Conservation (phyloP, 2,888 invertebrate species). For the Drosophila prolongata region DNA sequence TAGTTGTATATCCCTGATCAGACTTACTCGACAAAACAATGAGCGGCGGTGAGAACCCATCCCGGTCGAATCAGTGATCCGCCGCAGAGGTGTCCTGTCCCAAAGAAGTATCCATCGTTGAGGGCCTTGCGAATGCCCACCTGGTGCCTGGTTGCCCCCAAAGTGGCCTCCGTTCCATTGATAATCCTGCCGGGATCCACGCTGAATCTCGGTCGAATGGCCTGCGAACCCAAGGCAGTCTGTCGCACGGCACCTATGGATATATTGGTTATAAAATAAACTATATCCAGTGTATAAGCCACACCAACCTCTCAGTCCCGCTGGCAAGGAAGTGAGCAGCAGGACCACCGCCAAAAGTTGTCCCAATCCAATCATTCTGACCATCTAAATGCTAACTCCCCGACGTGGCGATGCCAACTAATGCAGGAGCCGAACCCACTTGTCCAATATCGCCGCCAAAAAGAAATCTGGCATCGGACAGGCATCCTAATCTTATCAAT, state of each 20-base stretch:
- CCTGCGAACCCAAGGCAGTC: slow-evolving; percentile 1
- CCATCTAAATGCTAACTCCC: slow-evolving; percentile 9
- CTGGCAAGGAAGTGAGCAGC: slow-evolving; percentile 3
- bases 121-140: slow-evolving; percentile 73
- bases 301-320: not conserved
- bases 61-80: slow-evolving; percentile 74
- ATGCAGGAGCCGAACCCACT: slow-evolving; percentile 30
- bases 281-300: too few species aligned
- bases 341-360: slow-evolving; percentile 12
- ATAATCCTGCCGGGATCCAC: slow-evolving; percentile 72
- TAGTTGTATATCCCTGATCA: not conserved
- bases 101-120: slow-evolving; percentile 74
- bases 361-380: slow-evolving; percentile 11
- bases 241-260: slow-evolving; percentile 2
- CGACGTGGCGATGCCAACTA: slow-evolving; percentile 59
- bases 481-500: slow-evolving; percentile 70
- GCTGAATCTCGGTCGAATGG: slow-evolving; percentile 53
- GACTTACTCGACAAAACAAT: slow-evolving; percentile 82
- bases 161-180: slow-evolving; percentile 67
- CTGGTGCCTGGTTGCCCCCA: slow-evolving; percentile 78
- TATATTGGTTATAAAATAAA: too few species aligned
- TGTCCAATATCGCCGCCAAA: slow-evolving; percentile 38
- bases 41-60: slow-evolving; percentile 80
- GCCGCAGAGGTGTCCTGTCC: slow-evolving; percentile 82
- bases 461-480: slow-evolving; percentile 66